Evolutionary conservation across 2,113 vertebrate species (phyloP).

Genomic region (Tyto alba): DNA sequence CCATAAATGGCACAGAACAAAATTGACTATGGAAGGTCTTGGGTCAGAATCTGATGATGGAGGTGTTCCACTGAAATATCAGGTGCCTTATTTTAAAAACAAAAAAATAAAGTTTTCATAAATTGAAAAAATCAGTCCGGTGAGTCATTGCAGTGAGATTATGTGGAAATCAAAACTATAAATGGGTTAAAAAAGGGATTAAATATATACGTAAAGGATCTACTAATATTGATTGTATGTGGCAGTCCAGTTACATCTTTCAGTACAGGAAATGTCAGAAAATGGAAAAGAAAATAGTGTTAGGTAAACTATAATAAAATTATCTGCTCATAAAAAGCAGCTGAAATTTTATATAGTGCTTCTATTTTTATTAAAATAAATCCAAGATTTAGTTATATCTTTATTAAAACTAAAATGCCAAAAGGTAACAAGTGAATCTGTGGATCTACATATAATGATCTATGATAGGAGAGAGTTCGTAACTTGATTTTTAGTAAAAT

Average conservation of each 20-base stretch:
- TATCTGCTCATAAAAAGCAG: neutral
- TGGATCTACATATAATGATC: neutral
- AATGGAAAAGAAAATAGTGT: neutral
- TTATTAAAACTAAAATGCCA: neutral
- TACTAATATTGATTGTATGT: neutral
- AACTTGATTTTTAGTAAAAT: neutral
- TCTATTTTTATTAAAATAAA: neutral
- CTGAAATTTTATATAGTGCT: neutral
- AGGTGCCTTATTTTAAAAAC: neutral
- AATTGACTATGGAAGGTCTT: neutral
- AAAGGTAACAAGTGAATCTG: neutral
- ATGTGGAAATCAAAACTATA: neutral
- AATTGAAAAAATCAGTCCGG: neutral
- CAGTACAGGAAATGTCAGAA: neutral
- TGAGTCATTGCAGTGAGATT: neutral
- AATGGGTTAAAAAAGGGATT: neutral
- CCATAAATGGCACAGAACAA: neutral
- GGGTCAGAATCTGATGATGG: neutral
- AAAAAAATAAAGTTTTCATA: neutral
- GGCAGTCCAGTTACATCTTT: neutral
- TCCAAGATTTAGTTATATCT: neutral
- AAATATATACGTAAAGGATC: neutral
- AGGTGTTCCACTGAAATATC: neutral
- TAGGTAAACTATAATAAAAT: neutral
- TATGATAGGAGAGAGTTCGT: neutral